These are phyloP conservation scores for Bothrops jararaca DNA, from an alignment of 2,113 vertebrate genomes.

Conservation along the genomic window DNA sequence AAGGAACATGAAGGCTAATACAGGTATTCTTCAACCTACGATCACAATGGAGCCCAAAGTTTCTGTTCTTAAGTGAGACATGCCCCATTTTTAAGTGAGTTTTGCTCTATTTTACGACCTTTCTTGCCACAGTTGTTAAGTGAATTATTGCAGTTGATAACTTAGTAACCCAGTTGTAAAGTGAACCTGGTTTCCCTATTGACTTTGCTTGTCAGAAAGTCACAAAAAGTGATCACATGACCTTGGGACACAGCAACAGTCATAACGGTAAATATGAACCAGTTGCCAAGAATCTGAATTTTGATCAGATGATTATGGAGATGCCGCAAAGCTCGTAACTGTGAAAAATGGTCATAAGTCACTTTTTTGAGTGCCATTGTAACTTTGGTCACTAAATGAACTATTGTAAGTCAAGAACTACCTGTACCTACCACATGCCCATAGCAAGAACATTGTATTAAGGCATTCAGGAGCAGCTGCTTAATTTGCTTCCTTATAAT, in stretches of 20 bases:
- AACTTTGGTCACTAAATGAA: neutral
- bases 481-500: neutral
- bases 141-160: neutral
- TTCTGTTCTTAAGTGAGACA: neutral
- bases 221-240: neutral
- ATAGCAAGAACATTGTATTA: neutral
- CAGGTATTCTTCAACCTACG: neutral
- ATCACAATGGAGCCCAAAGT: neutral
- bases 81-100: neutral
- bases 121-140: neutral
- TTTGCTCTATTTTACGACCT: neutral
- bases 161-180: neutral
- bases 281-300: neutral
- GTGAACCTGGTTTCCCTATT: neutral
- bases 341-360: neutral
- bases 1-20: neutral
- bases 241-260: neutral
- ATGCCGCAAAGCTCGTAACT: neutral
- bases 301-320: neutral
- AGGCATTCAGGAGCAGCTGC: neutral
- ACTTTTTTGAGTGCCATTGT: neutral
- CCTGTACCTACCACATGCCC: neutral
- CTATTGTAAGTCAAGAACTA: neutral
- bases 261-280: neutral
- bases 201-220: neutral